Conservation (phyloP, 64 coral and sea anemone species). For the Anthopleura sola region DNA sequence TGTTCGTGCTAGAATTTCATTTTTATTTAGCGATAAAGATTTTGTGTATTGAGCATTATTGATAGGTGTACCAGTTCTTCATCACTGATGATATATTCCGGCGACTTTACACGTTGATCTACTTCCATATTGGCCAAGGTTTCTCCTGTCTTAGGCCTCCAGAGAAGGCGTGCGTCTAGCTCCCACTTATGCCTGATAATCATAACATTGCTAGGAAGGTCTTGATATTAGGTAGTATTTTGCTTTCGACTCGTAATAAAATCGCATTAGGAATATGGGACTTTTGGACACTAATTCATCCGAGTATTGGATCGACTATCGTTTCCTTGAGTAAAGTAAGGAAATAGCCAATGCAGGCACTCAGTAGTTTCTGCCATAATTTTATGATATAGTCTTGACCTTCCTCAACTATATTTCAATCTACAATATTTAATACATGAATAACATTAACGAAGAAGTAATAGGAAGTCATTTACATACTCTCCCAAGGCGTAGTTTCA, state of each 20-base stretch:
- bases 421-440: not conserved
- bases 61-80: too few species aligned
- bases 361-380: too few species aligned
- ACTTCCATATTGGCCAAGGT: not conserved
- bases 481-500: too few species aligned
- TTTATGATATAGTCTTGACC: too few species aligned
- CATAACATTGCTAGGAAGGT: not conserved
- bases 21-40: too few species aligned
- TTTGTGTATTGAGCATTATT: too few species aligned
- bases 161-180: not conserved
- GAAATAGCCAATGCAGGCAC: too few species aligned
- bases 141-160: not conserved
- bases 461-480: not conserved
- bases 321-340: not conserved
- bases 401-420: too few species aligned
- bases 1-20: too few species aligned
- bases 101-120: not conserved
- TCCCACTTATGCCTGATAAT: not conserved
- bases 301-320: not conserved
- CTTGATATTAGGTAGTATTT: not conserved
- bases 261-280: slow-evolving; percentile 8
- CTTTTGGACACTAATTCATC: not conserved
- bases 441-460: not conserved
- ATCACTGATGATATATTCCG: too few species aligned
- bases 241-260: not conserved